phyloP scores from a whole-genome alignment of 2,113 vertebrate species.

The Vireo altiloquus region DNA sequence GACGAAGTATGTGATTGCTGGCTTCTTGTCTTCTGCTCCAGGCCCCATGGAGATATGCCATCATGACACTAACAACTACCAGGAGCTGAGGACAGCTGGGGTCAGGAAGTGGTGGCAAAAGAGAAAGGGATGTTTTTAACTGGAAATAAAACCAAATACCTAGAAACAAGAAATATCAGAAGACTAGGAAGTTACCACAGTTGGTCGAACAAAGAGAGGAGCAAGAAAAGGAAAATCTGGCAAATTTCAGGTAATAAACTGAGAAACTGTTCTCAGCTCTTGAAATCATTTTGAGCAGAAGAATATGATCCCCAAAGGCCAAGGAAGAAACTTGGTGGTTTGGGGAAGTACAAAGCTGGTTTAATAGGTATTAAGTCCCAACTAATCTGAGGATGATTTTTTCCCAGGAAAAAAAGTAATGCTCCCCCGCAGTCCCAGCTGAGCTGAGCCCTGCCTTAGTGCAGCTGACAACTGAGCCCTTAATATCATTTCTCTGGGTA shows the following conservation, averaged over 20 bases:
- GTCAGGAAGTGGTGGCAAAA: neutral
- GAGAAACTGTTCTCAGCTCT: neutral
- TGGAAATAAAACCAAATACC: neutral
- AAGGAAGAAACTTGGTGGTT: neutral
- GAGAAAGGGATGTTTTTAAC: neutral
- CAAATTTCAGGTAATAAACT: neutral
- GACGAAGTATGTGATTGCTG: neutral
- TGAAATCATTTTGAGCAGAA: neutral
- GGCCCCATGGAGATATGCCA: neutral
- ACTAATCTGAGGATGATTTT: neutral
- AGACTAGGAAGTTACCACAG: neutral
- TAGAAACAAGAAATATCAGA: neutral
- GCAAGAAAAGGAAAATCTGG: neutral
- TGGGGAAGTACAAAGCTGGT: neutral
- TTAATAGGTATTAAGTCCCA: neutral
- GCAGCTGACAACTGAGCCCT: conserved; percentile 5
- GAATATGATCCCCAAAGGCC: neutral
- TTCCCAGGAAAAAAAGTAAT: neutral
- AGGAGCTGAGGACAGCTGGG: neutral
- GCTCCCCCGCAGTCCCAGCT: neutral
- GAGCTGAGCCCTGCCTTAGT: neutral
- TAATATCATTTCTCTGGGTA: neutral
- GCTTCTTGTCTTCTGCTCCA: neutral
- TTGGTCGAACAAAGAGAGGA: neutral
- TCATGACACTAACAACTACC: neutral